Conservation (phyloP, 1,140 invertebrate genomes). For the Drosophila hydei region DNA sequence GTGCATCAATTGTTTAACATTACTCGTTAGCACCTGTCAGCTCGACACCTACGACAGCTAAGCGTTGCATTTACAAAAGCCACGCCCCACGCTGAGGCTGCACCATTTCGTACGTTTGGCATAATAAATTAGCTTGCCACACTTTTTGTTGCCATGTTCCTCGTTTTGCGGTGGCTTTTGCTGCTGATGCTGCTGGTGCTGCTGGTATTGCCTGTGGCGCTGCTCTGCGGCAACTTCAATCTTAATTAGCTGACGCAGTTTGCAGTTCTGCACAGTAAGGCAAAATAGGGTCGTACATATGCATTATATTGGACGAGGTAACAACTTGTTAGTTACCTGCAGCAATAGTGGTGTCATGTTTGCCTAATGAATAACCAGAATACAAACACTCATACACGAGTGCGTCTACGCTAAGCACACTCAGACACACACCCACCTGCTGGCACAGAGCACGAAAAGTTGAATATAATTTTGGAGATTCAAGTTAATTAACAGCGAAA, state of each 20-base stretch:
- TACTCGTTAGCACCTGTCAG: conserved; percentile 64
- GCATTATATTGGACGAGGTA: conserved; percentile 13
- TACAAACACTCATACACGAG: conserved; percentile 1
- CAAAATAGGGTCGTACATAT: conserved; percentile 19
- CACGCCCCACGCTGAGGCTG: not conserved
- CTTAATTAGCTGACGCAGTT: conserved; percentile 80
- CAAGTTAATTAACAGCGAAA: conserved; percentile 30
- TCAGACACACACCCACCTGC: not conserved
- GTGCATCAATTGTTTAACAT: conserved; percentile 33
- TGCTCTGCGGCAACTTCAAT: conserved; percentile 75
- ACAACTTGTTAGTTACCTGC: conserved; percentile 23
- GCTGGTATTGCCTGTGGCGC: conserved; percentile 3
- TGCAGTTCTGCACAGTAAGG: conserved; percentile 48
- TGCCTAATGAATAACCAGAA: conserved; percentile 40
- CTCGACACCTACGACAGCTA: conserved; percentile 49
- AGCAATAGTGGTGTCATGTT: conserved; percentile 44
- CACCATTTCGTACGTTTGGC: conserved; percentile 56
- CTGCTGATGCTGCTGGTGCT: conserved; percentile 1
- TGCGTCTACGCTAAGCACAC: not conserved
- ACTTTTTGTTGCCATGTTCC: conserved; percentile 35
- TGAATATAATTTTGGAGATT: conserved; percentile 16
- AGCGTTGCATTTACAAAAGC: conserved; percentile 22
- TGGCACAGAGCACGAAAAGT: not conserved
- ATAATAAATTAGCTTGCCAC: conserved; percentile 72
- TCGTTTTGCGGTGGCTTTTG: conserved; percentile 21